Conservation (phyloP, 2,113 vertebrate species). For the Fregata magnificens region DNA sequence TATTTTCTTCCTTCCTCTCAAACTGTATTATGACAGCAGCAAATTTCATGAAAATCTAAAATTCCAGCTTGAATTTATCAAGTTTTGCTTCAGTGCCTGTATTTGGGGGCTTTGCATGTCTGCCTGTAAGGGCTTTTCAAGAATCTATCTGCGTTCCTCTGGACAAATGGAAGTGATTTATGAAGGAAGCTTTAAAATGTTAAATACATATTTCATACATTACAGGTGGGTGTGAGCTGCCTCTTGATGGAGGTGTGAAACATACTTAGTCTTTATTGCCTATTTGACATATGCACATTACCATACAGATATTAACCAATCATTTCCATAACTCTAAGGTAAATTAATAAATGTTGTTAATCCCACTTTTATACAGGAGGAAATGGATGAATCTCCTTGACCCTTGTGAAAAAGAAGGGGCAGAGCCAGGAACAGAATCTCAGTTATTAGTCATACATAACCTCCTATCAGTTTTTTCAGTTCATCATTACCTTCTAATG, state of each 20-base stretch:
- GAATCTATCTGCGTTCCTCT: background rate
- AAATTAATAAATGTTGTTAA: conserved; percentile 48
- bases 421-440: background rate
- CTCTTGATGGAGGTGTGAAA: conserved; percentile 37
- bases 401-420: background rate
- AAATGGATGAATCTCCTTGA: conserved; percentile 24
- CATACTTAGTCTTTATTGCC: conserved; percentile 58
- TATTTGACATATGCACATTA: conserved; percentile 33
- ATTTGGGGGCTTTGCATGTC: background rate
- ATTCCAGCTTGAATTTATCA: background rate
- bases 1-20: background rate
- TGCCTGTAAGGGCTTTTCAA: background rate
- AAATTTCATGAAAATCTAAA: background rate
- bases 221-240: conserved; percentile 41
- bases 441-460: background rate
- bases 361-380: background rate
- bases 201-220: conserved; percentile 43
- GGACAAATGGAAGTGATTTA: conserved; percentile 44
- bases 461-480: background rate
- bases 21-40: background rate
- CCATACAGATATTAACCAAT: conserved; percentile 29
- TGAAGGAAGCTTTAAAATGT: conserved; percentile 47
- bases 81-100: background rate
- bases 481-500: background rate
- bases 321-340: conserved; percentile 25